A percentile compares a stretch with the other conserved stretches of the same genome.
phyloP scores from a whole-genome alignment of 2,113 vertebrate genomes.

The Calidris pygmaea region DNA sequence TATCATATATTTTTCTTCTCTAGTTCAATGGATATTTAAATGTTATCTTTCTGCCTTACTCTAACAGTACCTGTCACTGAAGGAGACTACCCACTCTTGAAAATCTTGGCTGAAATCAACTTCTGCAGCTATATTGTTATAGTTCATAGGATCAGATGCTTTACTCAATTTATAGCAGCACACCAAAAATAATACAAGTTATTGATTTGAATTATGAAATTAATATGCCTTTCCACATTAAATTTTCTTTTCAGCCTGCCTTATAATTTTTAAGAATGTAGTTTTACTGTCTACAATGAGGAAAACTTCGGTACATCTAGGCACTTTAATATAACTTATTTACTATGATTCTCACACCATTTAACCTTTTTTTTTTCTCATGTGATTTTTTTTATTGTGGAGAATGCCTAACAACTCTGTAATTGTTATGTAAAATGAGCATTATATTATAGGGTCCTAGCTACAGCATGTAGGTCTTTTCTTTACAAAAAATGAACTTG shows the following conservation, averaged over 20 bases:
- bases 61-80: not conserved
- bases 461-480: not conserved
- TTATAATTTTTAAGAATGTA: not conserved
- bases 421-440: not conserved
- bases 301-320: not conserved
- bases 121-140: not conserved
- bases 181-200: not conserved
- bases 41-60: not conserved
- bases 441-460: not conserved
- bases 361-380: not conserved
- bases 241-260: not conserved
- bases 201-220: not conserved
- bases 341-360: not conserved
- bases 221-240: not conserved
- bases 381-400: not conserved
- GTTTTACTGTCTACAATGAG: not conserved
- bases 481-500: not conserved
- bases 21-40: not conserved
- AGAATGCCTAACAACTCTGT: not conserved
- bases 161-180: not conserved
- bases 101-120: not conserved
- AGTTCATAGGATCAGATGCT: not conserved
- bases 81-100: not conserved
- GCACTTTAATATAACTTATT: not conserved
- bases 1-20: not conserved